Percentiles rank a stretch among this genome's conserved stretches.
These are phyloP conservation scores for Hipparchia sbordonii DNA, from an alignment of 2,888 invertebrate species.

Conservation along the genomic window DNA sequence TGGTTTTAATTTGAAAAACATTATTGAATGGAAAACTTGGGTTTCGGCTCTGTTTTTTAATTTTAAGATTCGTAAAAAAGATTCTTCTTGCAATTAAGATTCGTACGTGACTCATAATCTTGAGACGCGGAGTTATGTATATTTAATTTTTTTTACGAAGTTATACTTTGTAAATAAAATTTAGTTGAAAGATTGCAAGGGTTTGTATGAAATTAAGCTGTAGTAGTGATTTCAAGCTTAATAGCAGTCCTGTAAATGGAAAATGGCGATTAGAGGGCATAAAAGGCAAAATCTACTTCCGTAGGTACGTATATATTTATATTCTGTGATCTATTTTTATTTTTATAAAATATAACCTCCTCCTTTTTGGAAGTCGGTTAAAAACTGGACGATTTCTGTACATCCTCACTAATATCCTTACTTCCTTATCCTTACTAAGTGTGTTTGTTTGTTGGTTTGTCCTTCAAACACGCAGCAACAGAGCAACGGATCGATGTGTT, in stretches of 20 bases:
- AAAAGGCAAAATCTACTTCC: background rate
- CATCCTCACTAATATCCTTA: too few relatives aligned
- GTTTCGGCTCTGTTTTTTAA: constrained; percentile 13
- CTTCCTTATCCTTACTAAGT: too few relatives aligned
- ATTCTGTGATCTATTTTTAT: too few relatives aligned
- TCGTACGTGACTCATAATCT: background rate
- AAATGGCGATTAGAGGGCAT: background rate
- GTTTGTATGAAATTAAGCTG: constrained; percentile 3
- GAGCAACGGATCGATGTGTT: too few relatives aligned
- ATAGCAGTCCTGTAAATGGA: constrained; percentile 8
- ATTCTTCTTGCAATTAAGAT: constrained; percentile 10
- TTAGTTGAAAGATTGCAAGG: background rate
- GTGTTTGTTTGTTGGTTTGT: too few relatives aligned
- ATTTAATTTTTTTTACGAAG: background rate
- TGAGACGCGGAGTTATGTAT: background rate
- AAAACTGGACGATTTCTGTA: too few relatives aligned
- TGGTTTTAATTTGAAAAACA: constrained; percentile 41
- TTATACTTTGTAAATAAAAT: background rate
- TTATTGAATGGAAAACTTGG: constrained; percentile 36
- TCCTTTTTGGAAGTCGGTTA: too few relatives aligned
- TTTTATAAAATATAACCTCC: too few relatives aligned
- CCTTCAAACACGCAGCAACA: too few relatives aligned
- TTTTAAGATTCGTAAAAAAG: constrained; percentile 13
- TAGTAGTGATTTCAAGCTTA: background rate
- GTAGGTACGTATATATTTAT: background rate